Conservation (phyloP, 2,888 invertebrate species). For the Masnerella sp. region DNA sequence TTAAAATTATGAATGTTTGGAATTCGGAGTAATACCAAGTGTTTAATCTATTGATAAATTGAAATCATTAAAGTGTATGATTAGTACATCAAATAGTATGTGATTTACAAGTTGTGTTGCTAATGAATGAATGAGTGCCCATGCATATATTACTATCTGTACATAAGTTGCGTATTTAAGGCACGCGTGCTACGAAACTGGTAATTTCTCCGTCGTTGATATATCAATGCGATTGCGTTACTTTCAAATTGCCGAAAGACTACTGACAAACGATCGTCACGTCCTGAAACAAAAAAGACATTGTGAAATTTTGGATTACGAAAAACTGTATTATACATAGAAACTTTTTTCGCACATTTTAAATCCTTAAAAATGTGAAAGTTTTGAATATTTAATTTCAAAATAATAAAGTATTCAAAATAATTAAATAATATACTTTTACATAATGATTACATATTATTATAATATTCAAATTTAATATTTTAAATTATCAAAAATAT, state of each 20-base stretch:
- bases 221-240: slow-evolving; percentile 9
- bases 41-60: no score
- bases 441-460: no score
- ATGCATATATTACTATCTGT: neutral
- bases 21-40: no score
- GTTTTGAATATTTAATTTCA: neutral
- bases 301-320: slow-evolving; percentile 12
- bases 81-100: neutral
- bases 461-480: no score
- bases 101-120: slow-evolving; percentile 4
- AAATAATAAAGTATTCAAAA: no score
- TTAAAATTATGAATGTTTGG: no score
- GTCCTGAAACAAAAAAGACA: neutral
- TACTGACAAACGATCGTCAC: slow-evolving; percentile 18
- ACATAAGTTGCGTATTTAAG: slow-evolving; percentile 18
- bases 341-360: neutral
- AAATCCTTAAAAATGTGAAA: no score
- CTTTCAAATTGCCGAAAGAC: slow-evolving; percentile 39
- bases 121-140: slow-evolving; percentile 6
- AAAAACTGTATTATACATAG: neutral
- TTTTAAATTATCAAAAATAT: no score
- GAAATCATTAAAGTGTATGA: neutral
- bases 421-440: no score
- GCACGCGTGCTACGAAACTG: slow-evolving; percentile 29
- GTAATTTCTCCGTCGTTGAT: slow-evolving; percentile 45